Conservation (phyloP, 1,140 invertebrate species). For the Rhynchophorus ferrugineus region DNA sequence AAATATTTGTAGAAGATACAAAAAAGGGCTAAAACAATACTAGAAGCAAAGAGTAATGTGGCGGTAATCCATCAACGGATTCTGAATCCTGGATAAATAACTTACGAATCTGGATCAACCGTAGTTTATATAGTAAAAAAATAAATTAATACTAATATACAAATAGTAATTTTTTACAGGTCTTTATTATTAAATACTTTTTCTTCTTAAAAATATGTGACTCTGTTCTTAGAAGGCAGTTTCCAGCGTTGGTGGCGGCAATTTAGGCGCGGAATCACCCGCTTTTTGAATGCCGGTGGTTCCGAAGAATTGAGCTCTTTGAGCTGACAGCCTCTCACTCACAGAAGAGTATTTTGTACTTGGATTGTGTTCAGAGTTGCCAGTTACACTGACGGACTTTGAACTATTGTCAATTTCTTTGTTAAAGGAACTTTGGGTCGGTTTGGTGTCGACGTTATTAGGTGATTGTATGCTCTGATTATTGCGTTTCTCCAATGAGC, state of each 20-base stretch:
- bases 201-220: too few relatives aligned
- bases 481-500: slow-evolving; percentile 16
- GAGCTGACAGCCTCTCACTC: slow-evolving; percentile 47
- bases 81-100: too few relatives aligned
- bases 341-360: slow-evolving; percentile 40
- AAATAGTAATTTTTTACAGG: too few relatives aligned
- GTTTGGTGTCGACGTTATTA: slow-evolving; percentile 37
- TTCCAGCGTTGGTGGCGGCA: slow-evolving; percentile 49
- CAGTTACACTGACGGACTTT: slow-evolving; percentile 10
- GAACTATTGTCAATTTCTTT: slow-evolving; percentile 13
- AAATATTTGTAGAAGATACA: background rate
- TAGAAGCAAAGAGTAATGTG: too few relatives aligned
- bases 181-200: too few relatives aligned
- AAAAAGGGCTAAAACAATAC: too few relatives aligned
- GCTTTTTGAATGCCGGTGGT: slow-evolving; percentile 23
- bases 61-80: too few relatives aligned
- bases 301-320: slow-evolving; percentile 48
- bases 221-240: slow-evolving; percentile 57
- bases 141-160: background rate
- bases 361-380: slow-evolving; percentile 9
- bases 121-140: background rate
- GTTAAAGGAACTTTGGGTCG: slow-evolving; percentile 1
- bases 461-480: background rate
- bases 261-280: slow-evolving; percentile 25
- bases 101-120: too few relatives aligned